Conservation (phyloP, 53 echinoderm and acorn worm species). For the Temnopleurus reevesii region DNA sequence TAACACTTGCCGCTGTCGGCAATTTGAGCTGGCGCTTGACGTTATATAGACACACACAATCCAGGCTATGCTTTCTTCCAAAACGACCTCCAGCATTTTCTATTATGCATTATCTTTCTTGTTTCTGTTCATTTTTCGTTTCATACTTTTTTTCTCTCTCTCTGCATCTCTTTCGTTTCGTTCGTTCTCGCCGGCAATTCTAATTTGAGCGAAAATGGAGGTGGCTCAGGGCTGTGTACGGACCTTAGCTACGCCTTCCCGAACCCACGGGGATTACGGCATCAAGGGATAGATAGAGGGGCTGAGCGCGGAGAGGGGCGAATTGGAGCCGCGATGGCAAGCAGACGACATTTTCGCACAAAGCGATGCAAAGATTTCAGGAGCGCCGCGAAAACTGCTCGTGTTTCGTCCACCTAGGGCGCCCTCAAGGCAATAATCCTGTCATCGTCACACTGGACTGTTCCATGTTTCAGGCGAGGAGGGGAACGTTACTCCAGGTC, state of each 20-base stretch:
- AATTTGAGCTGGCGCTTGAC: constrained; percentile 18
- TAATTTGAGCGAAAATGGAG: constrained; percentile 58
- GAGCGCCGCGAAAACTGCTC: constrained; percentile 55
- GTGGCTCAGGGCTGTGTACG: constrained; percentile 48
- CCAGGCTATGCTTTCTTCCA: constrained; percentile 54
- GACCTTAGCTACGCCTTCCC: constrained; percentile 42
- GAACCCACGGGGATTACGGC: constrained; percentile 53
- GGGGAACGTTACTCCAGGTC: not conserved
- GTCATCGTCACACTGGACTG: constrained; percentile 21
- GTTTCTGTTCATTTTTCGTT: constrained; percentile 43
- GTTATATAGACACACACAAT: constrained; percentile 48
- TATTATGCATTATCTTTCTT: constrained; percentile 51
- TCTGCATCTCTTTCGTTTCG: not conserved
- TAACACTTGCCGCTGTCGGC: constrained; percentile 43
- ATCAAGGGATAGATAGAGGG: constrained; percentile 42
- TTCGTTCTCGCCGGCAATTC: constrained; percentile 50
- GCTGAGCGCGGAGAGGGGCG: not conserved
- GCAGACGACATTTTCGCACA: constrained; percentile 47
- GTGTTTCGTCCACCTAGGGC: constrained; percentile 51
- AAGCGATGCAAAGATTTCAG: constrained; percentile 21
- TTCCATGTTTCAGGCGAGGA: constrained; percentile 24
- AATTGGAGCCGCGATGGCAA: constrained; percentile 32
- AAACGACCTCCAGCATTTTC: constrained; percentile 55
- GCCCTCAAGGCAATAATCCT: constrained; percentile 47
- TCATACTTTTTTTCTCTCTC: constrained; percentile 39